Evolutionary conservation across 2,113 vertebrate genomes (phyloP).

Genomic region (Gyps fulvus): DNA sequence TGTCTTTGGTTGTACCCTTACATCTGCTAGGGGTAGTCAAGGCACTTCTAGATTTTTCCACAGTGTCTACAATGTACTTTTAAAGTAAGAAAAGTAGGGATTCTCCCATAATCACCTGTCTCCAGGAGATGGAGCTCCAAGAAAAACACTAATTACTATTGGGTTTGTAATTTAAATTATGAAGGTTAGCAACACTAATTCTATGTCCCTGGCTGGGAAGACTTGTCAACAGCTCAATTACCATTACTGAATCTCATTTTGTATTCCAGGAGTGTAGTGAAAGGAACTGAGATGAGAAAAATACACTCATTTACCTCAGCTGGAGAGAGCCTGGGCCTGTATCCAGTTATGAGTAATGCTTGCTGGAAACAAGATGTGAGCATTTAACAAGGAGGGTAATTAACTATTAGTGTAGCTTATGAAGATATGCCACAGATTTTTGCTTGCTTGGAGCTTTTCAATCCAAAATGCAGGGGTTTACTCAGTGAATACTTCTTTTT

Average conservation of each 20-base stretch:
- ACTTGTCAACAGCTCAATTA: conserved; percentile 34
- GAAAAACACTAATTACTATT: conserved; percentile 26
- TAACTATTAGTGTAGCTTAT: conserved; percentile 21
- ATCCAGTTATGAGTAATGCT: conserved; percentile 21
- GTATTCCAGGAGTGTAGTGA: conserved; percentile 35
- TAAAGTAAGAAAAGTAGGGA: not conserved
- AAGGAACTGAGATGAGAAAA: not conserved
- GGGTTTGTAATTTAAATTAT: conserved; percentile 22
- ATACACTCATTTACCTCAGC: not conserved
- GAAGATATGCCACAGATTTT: not conserved
- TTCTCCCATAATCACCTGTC: conserved; percentile 4
- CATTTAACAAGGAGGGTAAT: conserved; percentile 14
- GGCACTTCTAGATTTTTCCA: not conserved
- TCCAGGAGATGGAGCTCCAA: conserved; percentile 59
- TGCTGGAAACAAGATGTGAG: not conserved
- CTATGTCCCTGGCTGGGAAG: not conserved
- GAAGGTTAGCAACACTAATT: conserved; percentile 24
- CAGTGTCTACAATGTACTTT: not conserved
- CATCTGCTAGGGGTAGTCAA: not conserved
- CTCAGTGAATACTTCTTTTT: not conserved
- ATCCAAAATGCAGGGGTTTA: not conserved
- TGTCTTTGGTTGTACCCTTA: not conserved
- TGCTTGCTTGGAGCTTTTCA: not conserved
- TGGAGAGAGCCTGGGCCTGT: not conserved
- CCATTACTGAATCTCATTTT: not conserved